A percentile compares a stretch with the other conserved stretches of the same genome.
phyloP scores from a whole-genome alignment of 1,140 invertebrate genomes.

The Diuraphis noxia region DNA sequence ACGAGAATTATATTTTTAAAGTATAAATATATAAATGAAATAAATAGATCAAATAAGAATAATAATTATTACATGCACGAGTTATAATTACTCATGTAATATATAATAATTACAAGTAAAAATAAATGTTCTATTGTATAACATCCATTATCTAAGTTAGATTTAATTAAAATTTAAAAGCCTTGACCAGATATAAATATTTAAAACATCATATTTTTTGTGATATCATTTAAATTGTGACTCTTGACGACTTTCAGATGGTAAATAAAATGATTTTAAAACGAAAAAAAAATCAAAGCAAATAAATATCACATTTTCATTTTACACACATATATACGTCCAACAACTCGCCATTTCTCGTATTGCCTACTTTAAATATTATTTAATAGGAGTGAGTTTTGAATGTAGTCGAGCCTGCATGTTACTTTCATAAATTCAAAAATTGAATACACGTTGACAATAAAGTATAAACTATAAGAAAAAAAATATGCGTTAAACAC shows the following conservation, averaged over 20 bases:
- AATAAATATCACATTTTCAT: not conserved
- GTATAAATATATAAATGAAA: no score
- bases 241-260: no score
- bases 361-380: not conserved
- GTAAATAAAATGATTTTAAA: no score
- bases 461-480: not conserved
- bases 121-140: no score
- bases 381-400: not conserved
- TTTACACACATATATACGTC: not conserved
- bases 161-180: no score
- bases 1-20: no score
- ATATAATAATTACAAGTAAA: not conserved
- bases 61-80: not conserved
- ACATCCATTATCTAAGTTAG: no score
- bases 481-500: not conserved
- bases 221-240: no score
- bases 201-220: no score
- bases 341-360: not conserved
- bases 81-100: no score
- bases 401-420: not conserved
- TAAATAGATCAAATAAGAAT: not conserved
- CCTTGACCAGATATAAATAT: no score
- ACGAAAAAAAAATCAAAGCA: no score
- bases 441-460: not conserved
- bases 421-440: not conserved